Percentiles rank a stretch among this genome's conserved stretches.
These are phyloP conservation scores for Oreortyx pictus DNA, from an alignment of 2,797 vertebrate genomes.

Conservation along the genomic window DNA sequence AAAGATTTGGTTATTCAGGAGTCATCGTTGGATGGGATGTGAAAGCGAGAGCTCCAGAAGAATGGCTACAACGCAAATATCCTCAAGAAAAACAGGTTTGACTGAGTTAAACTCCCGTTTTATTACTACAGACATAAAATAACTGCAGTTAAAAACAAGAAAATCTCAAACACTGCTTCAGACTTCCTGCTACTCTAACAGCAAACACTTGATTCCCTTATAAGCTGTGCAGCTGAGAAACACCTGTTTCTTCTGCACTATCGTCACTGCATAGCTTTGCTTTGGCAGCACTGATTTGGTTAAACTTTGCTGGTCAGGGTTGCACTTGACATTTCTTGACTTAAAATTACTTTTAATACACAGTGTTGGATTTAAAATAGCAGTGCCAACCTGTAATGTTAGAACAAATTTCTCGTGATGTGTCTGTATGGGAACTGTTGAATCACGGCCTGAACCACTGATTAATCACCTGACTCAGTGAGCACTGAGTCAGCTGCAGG, in stretches of 20 bases:
- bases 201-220: background rate
- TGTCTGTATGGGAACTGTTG: too few species aligned
- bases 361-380: background rate
- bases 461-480: too few species aligned
- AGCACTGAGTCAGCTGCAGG: too few species aligned
- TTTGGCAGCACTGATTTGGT: background rate
- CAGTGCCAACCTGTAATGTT: background rate
- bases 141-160: background rate
- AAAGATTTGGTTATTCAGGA: conserved; percentile 73
- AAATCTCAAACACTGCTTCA: background rate
- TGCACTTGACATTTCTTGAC: background rate
- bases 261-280: too few species aligned
- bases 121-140: background rate
- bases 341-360: background rate
- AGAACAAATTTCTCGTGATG: background rate
- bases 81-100: conserved; percentile 17
- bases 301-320: background rate
- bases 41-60: conserved; percentile 75
- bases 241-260: background rate
- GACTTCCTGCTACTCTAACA: background rate
- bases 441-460: too few species aligned
- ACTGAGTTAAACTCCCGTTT: background rate
- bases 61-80: conserved; percentile 68
- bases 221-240: background rate
- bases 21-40: conserved; percentile 84